Base-by-base conservation (phyloP, 2,888 invertebrate genomes). In the Chrysotoxum bicinctum region DNA sequence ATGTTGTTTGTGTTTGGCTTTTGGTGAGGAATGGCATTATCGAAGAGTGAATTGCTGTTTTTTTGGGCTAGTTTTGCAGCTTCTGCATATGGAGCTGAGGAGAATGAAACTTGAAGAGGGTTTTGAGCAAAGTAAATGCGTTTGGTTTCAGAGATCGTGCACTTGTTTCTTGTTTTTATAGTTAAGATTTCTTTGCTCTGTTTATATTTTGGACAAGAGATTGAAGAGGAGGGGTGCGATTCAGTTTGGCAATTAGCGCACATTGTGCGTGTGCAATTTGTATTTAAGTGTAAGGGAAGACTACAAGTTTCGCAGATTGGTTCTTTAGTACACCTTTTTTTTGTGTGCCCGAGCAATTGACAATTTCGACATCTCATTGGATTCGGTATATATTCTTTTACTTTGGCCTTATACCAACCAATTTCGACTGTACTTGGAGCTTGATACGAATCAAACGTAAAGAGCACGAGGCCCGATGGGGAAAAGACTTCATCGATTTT, bases 121-220 rank as follows among this genome's bases (percentile, higher is more conserved):
- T n/a, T n/a, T n/a, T n/a, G n/a, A n/a, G n/a, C n/a, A n/a, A n/a
- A 14, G n/a, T 30, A n/a, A 4, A 66, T 56, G 1, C 45, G 30
- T 40, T 50, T 70, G 3, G 43, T 54, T 26, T 69, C 40, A 4
- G 54, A 16, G 5, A 54, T 26, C 16, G 19, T 43, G 26, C 52
- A 52, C 52, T 52, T 52, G 26, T 14, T 56, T 56, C 12, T 40
- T 23, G 40, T 52, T 69, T 54, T 54, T 3, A 43, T 54, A 3
- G 52, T 40, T 56, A 56, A 30, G 2, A 56, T 56, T 10, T 56
- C 45, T n/a, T 56, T 70, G 12, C 26, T 56, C 43, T 69, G 54
- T 5, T 54, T 56, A n/a, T 21, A 70, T 70, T 45, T 45, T 4
- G 56, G 45, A 30, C 58, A 58, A 16, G 56, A 21, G 21, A 23